Evolutionary conservation across 2,797 vertebrate species (phyloP).

Genomic region (Parambassis ranga): DNA sequence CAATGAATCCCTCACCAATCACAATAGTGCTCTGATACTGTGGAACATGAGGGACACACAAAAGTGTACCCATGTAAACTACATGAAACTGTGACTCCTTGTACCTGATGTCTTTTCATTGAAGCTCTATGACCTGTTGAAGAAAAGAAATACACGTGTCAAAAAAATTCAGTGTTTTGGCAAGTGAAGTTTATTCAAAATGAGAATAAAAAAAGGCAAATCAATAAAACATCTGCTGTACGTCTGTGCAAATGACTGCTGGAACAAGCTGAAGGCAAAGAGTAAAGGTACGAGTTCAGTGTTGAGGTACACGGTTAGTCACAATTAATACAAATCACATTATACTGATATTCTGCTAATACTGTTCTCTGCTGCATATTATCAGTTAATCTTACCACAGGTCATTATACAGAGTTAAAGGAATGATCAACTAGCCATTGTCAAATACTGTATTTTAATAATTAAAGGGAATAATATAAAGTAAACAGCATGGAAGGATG

Average conservation of each 20-base stretch:
- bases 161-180: conserved; percentile 10
- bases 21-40: background rate
- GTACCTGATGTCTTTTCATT: background rate
- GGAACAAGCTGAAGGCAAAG: conserved; percentile 30
- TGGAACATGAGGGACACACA: background rate
- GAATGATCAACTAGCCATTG: background rate
- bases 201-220: conserved; percentile 49
- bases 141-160: background rate
- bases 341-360: background rate
- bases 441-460: conserved; percentile 31
- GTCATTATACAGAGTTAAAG: background rate
- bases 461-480: conserved; percentile 28
- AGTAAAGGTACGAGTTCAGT: conserved; percentile 21
- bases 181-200: conserved; percentile 65
- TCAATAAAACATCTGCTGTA: conserved; percentile 26
- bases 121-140: background rate
- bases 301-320: conserved; percentile 21
- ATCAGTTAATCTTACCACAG: background rate
- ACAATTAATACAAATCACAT: background rate
- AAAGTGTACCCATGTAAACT: background rate
- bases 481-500: conserved; percentile 11
- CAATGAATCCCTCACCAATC: no score
- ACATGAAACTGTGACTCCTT: background rate
- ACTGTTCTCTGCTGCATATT: background rate
- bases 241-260: conserved; percentile 56